Evolutionary conservation across 2,888 invertebrate species (phyloP).

Genomic region (Acheta domesticus): DNA sequence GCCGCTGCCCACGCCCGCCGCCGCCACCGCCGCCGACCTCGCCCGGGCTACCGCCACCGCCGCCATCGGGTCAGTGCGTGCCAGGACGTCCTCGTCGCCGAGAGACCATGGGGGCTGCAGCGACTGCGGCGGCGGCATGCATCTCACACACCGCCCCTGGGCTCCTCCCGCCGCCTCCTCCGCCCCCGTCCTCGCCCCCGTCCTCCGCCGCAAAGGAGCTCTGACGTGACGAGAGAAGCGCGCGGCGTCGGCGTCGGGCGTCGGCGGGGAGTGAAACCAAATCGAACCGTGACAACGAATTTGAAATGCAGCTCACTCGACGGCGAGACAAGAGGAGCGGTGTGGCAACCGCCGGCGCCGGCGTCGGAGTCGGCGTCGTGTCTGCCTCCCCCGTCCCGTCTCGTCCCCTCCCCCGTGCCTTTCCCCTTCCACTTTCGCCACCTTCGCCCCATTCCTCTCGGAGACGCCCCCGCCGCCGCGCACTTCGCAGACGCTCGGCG

Average conservation of each 20-base stretch:
- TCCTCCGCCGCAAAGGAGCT: not conserved
- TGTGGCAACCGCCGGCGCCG: not conserved
- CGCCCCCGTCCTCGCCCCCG: not conserved
- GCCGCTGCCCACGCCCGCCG: not conserved
- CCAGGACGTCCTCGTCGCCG: not conserved
- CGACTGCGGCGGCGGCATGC: not conserved
- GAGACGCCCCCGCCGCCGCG: not conserved
- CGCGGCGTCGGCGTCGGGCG: too few species aligned
- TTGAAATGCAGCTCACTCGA: constrained; percentile 42
- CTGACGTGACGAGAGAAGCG: too few species aligned
- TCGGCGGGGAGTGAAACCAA: constrained; percentile 39
- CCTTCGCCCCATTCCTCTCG: not conserved
- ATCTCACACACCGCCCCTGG: constrained; percentile 1
- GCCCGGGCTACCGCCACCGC: not conserved
- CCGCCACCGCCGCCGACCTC: not conserved
- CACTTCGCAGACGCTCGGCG: not conserved
- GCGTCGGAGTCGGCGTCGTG: not conserved
- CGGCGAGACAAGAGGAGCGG: constrained; percentile 4
- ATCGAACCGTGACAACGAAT: constrained; percentile 42
- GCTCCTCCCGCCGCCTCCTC: not conserved
- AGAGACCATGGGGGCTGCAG: not conserved
- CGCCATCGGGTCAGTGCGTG: not conserved
- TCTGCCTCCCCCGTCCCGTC: constrained; percentile 22
- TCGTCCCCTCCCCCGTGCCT: not conserved
- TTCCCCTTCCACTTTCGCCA: constrained; percentile 26